A percentile compares a stretch with the other conserved stretches of the same genome.
These are phyloP conservation scores for Tragopan temminckii DNA, from an alignment of 2,797 vertebrate genomes.

Conservation along the genomic window DNA sequence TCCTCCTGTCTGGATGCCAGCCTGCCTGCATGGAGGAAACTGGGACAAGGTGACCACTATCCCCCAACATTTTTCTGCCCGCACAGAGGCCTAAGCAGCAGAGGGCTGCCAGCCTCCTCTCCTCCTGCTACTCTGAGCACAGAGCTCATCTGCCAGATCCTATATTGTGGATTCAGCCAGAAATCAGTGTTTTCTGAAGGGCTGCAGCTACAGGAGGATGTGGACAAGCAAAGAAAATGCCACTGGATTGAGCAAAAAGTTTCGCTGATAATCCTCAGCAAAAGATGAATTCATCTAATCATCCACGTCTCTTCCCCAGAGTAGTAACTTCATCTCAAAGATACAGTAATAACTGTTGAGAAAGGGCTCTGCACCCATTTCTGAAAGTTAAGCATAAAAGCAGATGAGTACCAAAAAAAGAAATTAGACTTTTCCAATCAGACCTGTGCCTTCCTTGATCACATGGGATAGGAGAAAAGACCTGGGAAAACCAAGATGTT, in stretches of 20 bases:
- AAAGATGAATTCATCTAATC: not conserved
- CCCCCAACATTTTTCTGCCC: not conserved
- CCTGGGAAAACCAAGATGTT: not conserved
- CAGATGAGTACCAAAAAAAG: not conserved
- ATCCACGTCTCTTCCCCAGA: not conserved
- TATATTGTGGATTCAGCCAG: not conserved
- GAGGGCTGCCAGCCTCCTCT: not conserved
- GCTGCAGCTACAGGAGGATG: not conserved
- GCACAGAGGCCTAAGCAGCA: fast-evolving
- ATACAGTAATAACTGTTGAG: not conserved
- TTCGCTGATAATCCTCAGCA: not conserved
- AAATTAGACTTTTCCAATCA: not conserved
- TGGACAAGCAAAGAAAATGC: fast-evolving
- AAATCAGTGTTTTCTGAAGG: not conserved
- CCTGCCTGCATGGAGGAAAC: not conserved
- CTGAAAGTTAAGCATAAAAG: not conserved
- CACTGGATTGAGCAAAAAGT: not conserved
- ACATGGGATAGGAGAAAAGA: not conserved
- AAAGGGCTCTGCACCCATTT: not conserved
- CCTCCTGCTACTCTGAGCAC: not conserved
- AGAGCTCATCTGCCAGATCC: not conserved
- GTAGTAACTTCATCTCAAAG: not conserved
- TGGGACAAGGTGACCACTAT: not conserved
- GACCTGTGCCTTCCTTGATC: not conserved
- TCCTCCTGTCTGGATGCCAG: fast-evolving